Evolutionary conservation across 2,888 invertebrate genomes (phyloP), one percentile per base, ranked within the genome.

Genomic region (Lasioglossum vierecki): DNA sequence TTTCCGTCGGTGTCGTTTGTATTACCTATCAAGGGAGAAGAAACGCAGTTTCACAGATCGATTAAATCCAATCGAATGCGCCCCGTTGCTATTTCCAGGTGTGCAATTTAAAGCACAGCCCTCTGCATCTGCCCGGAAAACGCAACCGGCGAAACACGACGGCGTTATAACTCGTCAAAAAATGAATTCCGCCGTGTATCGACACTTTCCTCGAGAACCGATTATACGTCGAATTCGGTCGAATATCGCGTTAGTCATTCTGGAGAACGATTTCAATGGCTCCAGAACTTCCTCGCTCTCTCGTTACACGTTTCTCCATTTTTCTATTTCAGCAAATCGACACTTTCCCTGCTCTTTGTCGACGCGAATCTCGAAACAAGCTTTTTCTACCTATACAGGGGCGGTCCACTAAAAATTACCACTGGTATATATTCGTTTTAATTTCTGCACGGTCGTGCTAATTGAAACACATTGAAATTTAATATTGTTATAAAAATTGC

Each of bases 1-100:
- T 76, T 76, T 74, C 79, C 76, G 68, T 60, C 80, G 63, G 18
- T 70, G 73, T 83, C 79, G 75, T 83, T 79, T 78, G 79, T 76
- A 87, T 86, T 83, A 79, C 76, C 73, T 80, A 79, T 35, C 70
- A 71, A 22, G 66, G 35, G 68, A 35, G 72, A 82, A 71, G 78
- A 79, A 85, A 78, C 77, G 76, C 26, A 39, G 68, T 73, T 68
- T 68, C 76, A 53, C 53, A 49, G 82, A 84, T 82, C 81, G 84
- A 88, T 88, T 87, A 88, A 88, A 82, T 82, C 77, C 77, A 77
- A 82, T 76, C 78, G 74, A 63, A 68, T 41, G 76, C 71, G 70
- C 73, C 76, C 82, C 68, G 82, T 22, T 71, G 49, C 63, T n/a
- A 46, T 66, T 39, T 83, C 68, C 76, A 76, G 44, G 74, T 74